These are phyloP conservation scores for Bos taurus DNA, from an alignment of 2,113 vertebrate species.

Conservation along the genomic window DNA sequence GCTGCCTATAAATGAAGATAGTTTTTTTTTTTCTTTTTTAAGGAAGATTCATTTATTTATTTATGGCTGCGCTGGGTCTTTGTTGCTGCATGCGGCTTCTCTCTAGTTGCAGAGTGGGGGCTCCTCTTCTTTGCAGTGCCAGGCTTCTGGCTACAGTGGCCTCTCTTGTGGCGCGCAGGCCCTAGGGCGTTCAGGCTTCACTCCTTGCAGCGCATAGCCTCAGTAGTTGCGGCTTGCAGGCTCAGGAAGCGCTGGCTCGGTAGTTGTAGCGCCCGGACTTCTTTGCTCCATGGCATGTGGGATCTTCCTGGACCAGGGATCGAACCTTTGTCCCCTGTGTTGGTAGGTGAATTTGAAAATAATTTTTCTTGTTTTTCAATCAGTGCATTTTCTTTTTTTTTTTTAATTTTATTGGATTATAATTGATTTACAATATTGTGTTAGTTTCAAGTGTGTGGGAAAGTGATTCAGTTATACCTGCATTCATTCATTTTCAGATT, in stretches of 20 bases:
- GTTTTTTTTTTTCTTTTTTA: not conserved
- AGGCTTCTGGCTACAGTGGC: not conserved
- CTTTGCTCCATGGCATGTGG: not conserved
- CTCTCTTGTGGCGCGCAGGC: not conserved
- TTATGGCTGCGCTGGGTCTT: not conserved
- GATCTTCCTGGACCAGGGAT: not conserved
- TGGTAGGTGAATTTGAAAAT: not conserved
- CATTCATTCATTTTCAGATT: not conserved
- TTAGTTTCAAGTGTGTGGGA: not conserved
- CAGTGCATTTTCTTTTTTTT: not conserved
- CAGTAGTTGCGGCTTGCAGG: not conserved
- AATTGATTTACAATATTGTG: not conserved
- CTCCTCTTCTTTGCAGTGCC: not conserved
- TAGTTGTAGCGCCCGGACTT: not conserved
- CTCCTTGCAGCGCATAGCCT: accelerated
- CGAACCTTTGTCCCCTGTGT: not conserved
- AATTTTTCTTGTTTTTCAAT: not conserved
- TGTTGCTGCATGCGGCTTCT: not conserved
- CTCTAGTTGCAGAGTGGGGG: not conserved
- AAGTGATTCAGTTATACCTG: not conserved
- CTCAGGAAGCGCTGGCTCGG: not conserved
- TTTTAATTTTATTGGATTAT: not conserved
- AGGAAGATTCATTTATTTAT: not conserved
- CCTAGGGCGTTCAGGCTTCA: not conserved
- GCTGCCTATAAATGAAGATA: not conserved